Conservation (phyloP, 2,797 vertebrate species). For the Enteromius afrohamiltoni region DNA sequence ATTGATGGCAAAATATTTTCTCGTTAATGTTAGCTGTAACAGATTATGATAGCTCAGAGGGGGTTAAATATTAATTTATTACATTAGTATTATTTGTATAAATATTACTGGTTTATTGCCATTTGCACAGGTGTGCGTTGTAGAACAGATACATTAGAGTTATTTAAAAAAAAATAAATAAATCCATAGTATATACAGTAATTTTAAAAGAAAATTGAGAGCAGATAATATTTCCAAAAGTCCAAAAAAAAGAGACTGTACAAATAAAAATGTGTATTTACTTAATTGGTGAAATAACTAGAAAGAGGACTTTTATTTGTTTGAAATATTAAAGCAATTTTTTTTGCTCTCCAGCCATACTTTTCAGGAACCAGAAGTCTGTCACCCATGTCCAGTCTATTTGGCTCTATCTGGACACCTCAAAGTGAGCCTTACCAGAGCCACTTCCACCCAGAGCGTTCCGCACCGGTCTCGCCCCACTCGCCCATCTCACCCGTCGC, state of each 20-base stretch:
- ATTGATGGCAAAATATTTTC: not conserved
- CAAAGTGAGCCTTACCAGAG: slow-evolving; percentile 91
- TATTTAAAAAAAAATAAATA: not conserved
- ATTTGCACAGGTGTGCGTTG: not conserved
- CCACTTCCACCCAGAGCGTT: slow-evolving; percentile 82
- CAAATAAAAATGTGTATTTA: not conserved
- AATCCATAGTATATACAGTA: too few relatives aligned
- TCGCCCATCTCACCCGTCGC: slow-evolving; percentile 80
- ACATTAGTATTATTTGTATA: not conserved
- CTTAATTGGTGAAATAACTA: too few relatives aligned
- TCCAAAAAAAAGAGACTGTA: not conserved
- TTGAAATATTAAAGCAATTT: not conserved
- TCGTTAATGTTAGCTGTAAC: not conserved
- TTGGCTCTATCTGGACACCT: slow-evolving; percentile 98
- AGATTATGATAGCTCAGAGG: not conserved
- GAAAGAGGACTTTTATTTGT: too few relatives aligned
- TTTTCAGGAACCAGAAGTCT: slow-evolving; percentile 96
- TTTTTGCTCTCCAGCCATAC: slow-evolving; percentile 81
- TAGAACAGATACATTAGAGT: not conserved
- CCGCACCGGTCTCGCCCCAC: slow-evolving; percentile 80
- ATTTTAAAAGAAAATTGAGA: not conserved
- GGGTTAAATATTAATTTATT: not conserved
- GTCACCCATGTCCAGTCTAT: slow-evolving; percentile 98
- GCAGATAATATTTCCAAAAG: not conserved
- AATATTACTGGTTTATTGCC: not conserved